phyloP scores from a whole-genome alignment of 2,113 vertebrate species.

The Thermophis baileyi region DNA sequence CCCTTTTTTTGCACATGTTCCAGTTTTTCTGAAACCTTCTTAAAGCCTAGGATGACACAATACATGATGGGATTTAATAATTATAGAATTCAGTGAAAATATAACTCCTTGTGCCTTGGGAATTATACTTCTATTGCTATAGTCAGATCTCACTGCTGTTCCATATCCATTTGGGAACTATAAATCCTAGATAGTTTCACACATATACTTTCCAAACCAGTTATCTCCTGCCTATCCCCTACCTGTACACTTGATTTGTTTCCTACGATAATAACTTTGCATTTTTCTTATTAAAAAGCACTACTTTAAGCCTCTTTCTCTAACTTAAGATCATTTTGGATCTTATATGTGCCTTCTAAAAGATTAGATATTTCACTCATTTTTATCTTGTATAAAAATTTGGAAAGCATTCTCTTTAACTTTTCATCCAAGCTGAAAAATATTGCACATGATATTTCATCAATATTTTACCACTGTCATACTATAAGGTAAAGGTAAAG shows the following conservation, averaged over 20 bases:
- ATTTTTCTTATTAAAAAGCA: background rate
- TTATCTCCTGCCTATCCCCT: background rate
- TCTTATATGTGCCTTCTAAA: background rate
- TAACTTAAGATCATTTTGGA: background rate
- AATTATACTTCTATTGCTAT: background rate
- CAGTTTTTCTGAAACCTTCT: background rate
- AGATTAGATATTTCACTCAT: background rate
- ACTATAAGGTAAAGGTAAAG: background rate
- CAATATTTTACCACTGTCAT: background rate
- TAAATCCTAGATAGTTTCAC: background rate
- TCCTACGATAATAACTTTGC: background rate
- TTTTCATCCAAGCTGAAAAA: background rate
- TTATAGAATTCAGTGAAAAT: background rate
- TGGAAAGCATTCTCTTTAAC: background rate
- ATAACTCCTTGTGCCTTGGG: background rate
- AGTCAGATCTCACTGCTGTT: background rate
- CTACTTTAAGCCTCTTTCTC: background rate
- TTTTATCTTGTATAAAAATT: background rate
- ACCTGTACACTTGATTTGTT: background rate
- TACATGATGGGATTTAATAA: background rate
- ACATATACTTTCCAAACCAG: background rate
- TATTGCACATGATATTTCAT: background rate
- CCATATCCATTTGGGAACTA: background rate
- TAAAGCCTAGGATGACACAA: background rate
- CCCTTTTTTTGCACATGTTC: background rate